These are phyloP conservation scores for Proteles cristata DNA, from an alignment of 2,113 vertebrate genomes.

Conservation along the genomic window DNA sequence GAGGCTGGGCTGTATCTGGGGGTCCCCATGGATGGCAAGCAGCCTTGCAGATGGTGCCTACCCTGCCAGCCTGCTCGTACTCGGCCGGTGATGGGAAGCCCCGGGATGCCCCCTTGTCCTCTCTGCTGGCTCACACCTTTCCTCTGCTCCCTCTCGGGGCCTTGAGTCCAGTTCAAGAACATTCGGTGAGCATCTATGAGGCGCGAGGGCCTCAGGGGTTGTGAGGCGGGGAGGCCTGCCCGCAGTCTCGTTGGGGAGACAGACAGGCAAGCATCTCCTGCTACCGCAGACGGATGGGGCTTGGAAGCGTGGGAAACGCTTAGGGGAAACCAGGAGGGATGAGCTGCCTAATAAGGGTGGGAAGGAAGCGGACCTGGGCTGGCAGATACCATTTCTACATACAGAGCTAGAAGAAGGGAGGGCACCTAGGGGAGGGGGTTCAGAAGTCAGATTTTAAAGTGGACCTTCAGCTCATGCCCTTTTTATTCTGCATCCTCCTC, in stretches of 20 bases:
- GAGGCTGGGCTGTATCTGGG: not conserved
- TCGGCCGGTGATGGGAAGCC: not conserved
- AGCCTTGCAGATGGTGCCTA: not conserved
- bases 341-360: not conserved
- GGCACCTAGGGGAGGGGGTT: too few species aligned
- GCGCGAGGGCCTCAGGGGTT: rapidly evolving
- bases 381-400: not conserved
- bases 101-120: not conserved
- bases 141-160: not conserved
- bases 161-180: not conserved
- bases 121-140: rapidly evolving
- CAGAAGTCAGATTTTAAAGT: not conserved
- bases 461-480: not conserved
- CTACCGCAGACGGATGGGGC: not conserved
- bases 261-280: not conserved
- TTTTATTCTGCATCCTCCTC: not conserved
- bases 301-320: not conserved
- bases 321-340: too few species aligned
- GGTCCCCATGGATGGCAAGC: not conserved
- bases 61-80: rapidly evolving
- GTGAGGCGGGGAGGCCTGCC: not conserved
- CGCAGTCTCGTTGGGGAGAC: rapidly evolving
- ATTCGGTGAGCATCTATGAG: not conserved
- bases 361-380: not conserved
- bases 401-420: not conserved